Percentiles rank a stretch among this genome's conserved stretches.
These are phyloP conservation scores for Pteria penguin DNA, from an alignment of 2,888 invertebrate species.

Conservation along the genomic window DNA sequence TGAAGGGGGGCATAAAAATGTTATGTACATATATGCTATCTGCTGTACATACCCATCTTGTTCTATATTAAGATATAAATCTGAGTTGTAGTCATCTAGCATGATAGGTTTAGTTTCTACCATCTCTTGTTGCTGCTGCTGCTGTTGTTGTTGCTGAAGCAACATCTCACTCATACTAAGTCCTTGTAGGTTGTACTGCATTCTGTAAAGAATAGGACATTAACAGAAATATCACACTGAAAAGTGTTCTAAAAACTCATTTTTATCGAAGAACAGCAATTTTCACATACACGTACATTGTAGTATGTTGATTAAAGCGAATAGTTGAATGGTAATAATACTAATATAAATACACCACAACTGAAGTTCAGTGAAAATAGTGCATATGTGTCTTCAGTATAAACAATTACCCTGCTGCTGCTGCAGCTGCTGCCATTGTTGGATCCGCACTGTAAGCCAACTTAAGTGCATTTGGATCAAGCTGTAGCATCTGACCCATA, in stretches of 20 bases:
- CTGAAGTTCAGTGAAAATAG: too few relatives aligned
- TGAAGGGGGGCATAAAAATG: too few relatives aligned
- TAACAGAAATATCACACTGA: too few relatives aligned
- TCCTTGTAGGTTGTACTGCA: not conserved
- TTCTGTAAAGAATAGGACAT: not conserved
- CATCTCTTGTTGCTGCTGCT: not conserved
- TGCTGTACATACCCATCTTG: conserved; percentile 69
- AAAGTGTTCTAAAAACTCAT: too few relatives aligned
- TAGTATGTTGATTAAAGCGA: too few relatives aligned
- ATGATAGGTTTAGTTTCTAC: conserved; percentile 49
- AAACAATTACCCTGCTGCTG: too few relatives aligned
- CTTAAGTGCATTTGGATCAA: conserved; percentile 21
- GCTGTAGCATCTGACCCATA: conserved; percentile 18
- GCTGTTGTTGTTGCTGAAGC: not conserved
- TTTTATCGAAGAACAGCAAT: too few relatives aligned
- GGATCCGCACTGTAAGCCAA: conserved; percentile 16
- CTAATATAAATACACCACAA: too few relatives aligned
- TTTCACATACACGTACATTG: too few relatives aligned
- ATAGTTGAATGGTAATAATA: too few relatives aligned
- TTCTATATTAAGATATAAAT: conserved; percentile 74
- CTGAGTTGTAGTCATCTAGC: conserved; percentile 77
- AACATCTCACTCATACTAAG: conserved; percentile 19
- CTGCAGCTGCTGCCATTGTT: not conserved
- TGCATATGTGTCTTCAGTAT: too few relatives aligned
- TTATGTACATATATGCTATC: too few relatives aligned